Evolutionary conservation across 2,113 vertebrate species (phyloP).

Genomic region (Anarrhichthys ocellatus): DNA sequence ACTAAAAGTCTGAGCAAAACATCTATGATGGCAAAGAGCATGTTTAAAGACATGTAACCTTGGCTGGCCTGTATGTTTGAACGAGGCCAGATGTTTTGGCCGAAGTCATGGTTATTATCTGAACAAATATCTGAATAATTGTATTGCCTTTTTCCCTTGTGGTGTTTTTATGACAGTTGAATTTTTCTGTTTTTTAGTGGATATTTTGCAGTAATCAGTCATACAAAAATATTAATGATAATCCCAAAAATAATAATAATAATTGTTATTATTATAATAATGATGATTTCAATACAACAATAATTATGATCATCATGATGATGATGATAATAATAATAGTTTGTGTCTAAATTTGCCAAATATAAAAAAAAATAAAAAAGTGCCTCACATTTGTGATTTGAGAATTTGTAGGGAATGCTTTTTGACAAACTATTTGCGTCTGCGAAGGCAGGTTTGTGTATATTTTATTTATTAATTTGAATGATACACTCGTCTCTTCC

Average conservation of each 20-base stretch:
- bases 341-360: not conserved
- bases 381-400: not conserved
- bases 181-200: not conserved
- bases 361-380: not conserved
- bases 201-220: not conserved
- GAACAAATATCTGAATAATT: constrained; percentile 2
- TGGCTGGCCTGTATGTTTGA: constrained; percentile 35
- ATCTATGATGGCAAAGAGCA: constrained; percentile 72
- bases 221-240: not conserved
- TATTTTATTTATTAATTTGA: not conserved
- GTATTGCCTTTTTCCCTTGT: not conserved
- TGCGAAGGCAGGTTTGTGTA: not conserved
- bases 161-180: not conserved
- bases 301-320: not conserved
- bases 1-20: constrained; percentile 53
- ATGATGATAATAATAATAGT: not conserved
- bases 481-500: not conserved
- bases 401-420: not conserved
- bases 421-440: not conserved
- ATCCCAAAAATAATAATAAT: not conserved
- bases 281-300: not conserved
- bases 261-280: not conserved
- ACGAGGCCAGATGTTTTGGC: constrained; percentile 13
- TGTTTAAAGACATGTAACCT: constrained; percentile 60
- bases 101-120: constrained; percentile 26